A percentile compares a stretch with the other conserved stretches of the same genome.
phyloP scores from a whole-genome alignment of 2,888 invertebrate genomes.

The Camponotus fellah region DNA sequence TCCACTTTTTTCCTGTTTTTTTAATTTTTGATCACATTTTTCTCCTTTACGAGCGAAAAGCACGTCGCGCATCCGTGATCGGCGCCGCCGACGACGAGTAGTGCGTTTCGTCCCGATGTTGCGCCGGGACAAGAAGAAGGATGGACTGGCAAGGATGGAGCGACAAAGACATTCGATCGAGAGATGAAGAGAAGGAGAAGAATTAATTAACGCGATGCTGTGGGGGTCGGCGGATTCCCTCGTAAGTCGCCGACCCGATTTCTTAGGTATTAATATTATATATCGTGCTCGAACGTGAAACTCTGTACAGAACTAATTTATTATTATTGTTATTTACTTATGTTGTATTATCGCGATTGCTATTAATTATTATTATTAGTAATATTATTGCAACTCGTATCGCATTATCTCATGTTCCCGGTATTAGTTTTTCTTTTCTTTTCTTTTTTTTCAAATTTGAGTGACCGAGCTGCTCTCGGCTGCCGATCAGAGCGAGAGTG shows the following conservation, averaged over 20 bases:
- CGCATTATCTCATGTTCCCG: conserved; percentile 82
- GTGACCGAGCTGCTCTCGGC: conserved; percentile 60
- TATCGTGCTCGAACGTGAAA: conserved; percentile 81
- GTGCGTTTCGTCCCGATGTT: neutral
- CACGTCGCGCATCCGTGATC: conserved; percentile 20
- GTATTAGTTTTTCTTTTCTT: conserved; percentile 34
- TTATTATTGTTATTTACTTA: conserved; percentile 85
- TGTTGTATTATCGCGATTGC: conserved; percentile 74
- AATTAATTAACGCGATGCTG: conserved; percentile 77
- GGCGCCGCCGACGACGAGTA: neutral
- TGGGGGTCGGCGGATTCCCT: conserved; percentile 72
- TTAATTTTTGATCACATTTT: conserved; percentile 13
- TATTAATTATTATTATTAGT: conserved; percentile 75
- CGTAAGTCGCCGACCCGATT: conserved; percentile 63
- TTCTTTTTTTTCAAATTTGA: conserved; percentile 67
- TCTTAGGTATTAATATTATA: conserved; percentile 83
- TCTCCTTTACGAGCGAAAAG: neutral
- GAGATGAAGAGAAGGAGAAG: conserved; percentile 45
- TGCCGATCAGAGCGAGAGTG: conserved; percentile 49
- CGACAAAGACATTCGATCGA: conserved; percentile 45
- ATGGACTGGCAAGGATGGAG: no score
- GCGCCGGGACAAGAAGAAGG: conserved; percentile 6
- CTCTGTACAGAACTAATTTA: conserved; percentile 86
- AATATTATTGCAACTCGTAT: conserved; percentile 76
- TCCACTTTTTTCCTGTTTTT: neutral